A percentile compares a stretch with the other conserved stretches of the same genome.
phyloP scores from a whole-genome alignment of 2,113 vertebrate genomes.

The Phoenicopterus ruber region DNA sequence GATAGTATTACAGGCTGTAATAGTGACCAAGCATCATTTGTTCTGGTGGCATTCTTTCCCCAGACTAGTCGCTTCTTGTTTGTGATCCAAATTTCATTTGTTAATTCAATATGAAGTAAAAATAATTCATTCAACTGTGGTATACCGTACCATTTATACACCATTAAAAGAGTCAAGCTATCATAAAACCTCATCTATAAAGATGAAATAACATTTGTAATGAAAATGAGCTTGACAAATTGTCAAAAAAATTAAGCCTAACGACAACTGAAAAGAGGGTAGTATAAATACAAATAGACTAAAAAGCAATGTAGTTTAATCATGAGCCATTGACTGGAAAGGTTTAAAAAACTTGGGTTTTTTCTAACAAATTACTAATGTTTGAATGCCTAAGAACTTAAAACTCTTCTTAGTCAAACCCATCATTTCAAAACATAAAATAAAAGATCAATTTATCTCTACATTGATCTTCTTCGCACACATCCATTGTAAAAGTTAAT shows the following conservation, averaged over 20 bases:
- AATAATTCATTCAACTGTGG: not conserved
- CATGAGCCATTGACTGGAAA: not conserved
- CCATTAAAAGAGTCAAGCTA: not conserved
- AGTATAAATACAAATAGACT: not conserved
- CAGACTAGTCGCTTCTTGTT: not conserved
- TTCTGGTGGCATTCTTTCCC: not conserved
- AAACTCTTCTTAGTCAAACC: not conserved
- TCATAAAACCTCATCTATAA: not conserved
- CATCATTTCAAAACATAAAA: not conserved
- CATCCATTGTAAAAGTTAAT: not conserved
- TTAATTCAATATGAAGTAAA: not conserved
- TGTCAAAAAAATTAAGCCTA: not conserved
- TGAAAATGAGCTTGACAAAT: not conserved
- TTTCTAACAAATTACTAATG: not conserved
- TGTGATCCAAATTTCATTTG: not conserved
- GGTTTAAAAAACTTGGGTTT: not conserved
- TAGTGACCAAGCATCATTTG: not conserved
- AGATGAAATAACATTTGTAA: not conserved
- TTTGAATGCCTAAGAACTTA: not conserved
- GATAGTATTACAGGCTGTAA: not conserved
- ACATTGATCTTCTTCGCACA: not conserved
- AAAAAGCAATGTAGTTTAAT: not conserved
- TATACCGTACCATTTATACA: not conserved
- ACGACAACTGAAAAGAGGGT: not conserved
- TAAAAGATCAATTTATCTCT: not conserved